These are phyloP conservation scores for Peucedramus taeniatus DNA, from an alignment of 2,113 vertebrate species.

Conservation along the genomic window DNA sequence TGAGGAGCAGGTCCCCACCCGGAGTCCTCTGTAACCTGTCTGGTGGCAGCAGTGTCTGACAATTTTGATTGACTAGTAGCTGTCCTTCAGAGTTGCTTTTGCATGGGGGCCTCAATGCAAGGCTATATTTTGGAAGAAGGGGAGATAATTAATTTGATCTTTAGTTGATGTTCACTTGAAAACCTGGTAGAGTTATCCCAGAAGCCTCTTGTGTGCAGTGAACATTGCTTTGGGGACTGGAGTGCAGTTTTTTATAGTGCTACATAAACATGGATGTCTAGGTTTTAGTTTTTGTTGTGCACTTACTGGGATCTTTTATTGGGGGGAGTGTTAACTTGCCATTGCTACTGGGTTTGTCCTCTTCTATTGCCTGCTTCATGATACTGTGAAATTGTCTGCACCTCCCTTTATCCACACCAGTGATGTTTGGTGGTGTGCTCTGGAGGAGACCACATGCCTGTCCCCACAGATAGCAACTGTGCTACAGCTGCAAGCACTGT, in stretches of 20 bases:
- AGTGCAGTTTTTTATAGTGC: not conserved
- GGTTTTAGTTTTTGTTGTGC: not conserved
- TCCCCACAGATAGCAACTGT: not conserved
- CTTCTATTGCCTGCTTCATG: not conserved
- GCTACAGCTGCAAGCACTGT: not conserved
- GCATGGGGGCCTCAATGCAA: not conserved
- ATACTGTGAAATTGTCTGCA: not conserved
- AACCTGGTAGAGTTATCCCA: not conserved
- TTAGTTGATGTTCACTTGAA: not conserved
- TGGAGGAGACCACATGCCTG: not conserved
- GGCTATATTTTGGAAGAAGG: not conserved
- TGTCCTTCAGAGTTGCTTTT: not conserved
- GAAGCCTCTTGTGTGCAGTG: not conserved
- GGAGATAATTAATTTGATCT: not conserved
- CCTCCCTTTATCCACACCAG: not conserved
- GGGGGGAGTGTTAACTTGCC: not conserved
- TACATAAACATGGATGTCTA: not conserved
- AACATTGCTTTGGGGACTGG: not conserved
- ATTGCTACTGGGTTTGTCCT: not conserved
- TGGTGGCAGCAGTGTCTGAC: not conserved
- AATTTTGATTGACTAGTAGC: not conserved
- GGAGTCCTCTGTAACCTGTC: not conserved
- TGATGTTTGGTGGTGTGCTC: not conserved
- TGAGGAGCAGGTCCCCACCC: not conserved
- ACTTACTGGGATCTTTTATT: not conserved